Percentiles rank a stretch among this genome's conserved stretches.
phyloP scores from a whole-genome alignment of 2,888 invertebrate genomes.

The Drosophila sordidula region DNA sequence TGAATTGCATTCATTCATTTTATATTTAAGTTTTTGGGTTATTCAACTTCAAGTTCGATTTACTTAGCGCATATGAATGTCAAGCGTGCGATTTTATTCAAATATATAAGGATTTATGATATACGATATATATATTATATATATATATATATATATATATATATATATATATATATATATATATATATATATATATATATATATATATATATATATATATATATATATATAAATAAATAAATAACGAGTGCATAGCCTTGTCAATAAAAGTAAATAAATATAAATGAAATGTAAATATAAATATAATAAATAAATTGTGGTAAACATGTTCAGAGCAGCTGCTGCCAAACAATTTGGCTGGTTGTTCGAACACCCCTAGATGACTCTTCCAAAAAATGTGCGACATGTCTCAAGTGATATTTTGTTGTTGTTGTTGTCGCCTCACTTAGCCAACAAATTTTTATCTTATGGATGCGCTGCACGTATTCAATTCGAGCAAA shows the following conservation, averaged over 20 bases:
- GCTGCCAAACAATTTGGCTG: slow-evolving; percentile 1
- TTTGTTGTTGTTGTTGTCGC: slow-evolving; percentile 6
- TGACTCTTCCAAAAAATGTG: slow-evolving; percentile 25
- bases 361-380: slow-evolving; percentile 12
- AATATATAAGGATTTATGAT: too few species aligned
- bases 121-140: too few species aligned
- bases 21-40: slow-evolving; percentile 30
- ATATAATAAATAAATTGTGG: slow-evolving; percentile 16
- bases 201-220: too few species aligned
- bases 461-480: slow-evolving; percentile 62
- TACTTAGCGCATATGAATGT: slow-evolving; percentile 47
- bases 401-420: slow-evolving; percentile 1
- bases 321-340: slow-evolving; percentile 34
- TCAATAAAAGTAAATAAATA: slow-evolving; percentile 4
- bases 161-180: too few species aligned
- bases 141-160: too few species aligned
- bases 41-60: slow-evolving; percentile 63
- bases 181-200: too few species aligned
- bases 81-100: slow-evolving; percentile 32
- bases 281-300: slow-evolving; percentile 28
- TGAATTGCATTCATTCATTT: slow-evolving; percentile 40
- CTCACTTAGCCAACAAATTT: slow-evolving; percentile 38
- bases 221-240: too few species aligned
- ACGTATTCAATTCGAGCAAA: slow-evolving; percentile 65
- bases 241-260: slow-evolving; percentile 38